Conservation (phyloP, 92 coral and sea anemone species). For the Bergia puertoricense region DNA sequence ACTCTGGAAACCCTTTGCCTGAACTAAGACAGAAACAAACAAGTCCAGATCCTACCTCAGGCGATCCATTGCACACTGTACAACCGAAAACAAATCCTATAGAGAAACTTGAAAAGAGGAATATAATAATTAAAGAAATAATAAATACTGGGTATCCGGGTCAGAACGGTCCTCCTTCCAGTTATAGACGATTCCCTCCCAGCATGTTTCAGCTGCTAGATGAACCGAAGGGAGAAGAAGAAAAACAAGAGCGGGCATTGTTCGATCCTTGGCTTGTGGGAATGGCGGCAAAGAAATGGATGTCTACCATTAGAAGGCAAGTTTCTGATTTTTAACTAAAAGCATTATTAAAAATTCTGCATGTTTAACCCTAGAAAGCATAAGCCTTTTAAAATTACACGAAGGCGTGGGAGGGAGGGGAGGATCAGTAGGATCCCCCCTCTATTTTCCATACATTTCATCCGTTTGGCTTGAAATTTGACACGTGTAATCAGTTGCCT, state of each 20-base stretch:
- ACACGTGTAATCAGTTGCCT: too few species aligned
- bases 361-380: too few species aligned
- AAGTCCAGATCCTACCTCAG: conserved; percentile 5
- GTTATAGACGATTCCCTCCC: conserved; percentile 74
- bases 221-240: conserved; percentile 41
- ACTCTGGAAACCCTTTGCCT: background rate
- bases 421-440: too few species aligned
- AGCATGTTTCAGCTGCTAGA: conserved; percentile 89
- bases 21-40: background rate
- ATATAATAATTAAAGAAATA: conserved; percentile 78
- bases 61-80: background rate
- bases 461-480: too few species aligned
- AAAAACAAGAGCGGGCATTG: conserved; percentile 16
- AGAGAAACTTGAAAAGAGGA: conserved; percentile 63
- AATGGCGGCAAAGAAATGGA: conserved; percentile 80
- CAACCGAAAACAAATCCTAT: conserved; percentile 26
- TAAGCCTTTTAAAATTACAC: too few species aligned
- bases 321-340: background rate
- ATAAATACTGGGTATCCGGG: conserved; percentile 93
- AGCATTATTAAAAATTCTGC: too few species aligned
- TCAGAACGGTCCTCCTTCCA: conserved; percentile 57
- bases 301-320: conserved; percentile 51
- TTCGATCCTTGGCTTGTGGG: conserved; percentile 77
- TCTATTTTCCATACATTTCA: too few species aligned
- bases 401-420: too few species aligned